Percentiles rank a stretch among this genome's conserved stretches.
Conservation (phyloP, 30 jellyfish, hydroid and myxozoan genomes). For the Euphysa ruthae region DNA sequence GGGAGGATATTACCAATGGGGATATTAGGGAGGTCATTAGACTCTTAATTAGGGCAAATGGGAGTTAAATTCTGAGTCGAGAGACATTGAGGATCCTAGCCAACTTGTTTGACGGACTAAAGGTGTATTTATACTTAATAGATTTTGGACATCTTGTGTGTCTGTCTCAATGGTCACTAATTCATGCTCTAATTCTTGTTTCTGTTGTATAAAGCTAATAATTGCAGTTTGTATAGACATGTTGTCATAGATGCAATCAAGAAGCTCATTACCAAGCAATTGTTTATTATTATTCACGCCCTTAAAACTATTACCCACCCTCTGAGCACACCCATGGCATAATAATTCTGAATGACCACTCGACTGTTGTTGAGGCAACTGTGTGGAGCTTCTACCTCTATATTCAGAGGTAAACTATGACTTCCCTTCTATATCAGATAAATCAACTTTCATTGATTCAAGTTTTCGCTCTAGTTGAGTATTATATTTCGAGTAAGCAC, state of each 20-base stretch:
- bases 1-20: no score
- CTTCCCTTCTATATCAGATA: constrained; percentile 54
- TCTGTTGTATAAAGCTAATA: constrained; percentile 78
- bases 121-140: neutral
- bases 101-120: neutral
- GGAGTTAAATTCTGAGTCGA: neutral
- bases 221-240: constrained; percentile 92
- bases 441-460: constrained; percentile 65
- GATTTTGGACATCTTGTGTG: neutral
- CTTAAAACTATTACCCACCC: constrained; percentile 47
- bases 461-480: constrained; percentile 65
- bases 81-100: neutral
- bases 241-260: constrained; percentile 89
- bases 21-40: constrained; percentile 8
- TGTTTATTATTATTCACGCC: constrained; percentile 72
- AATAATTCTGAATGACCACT: constrained; percentile 28
- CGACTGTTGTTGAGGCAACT: constrained; percentile 30
- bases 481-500: constrained; percentile 79
- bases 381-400: constrained; percentile 11
- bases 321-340: constrained; percentile 63
- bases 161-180: constrained; percentile 65
- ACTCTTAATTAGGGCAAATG: neutral
- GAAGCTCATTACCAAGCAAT: constrained; percentile 76
- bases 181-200: constrained; percentile 67
- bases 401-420: neutral